These are phyloP conservation scores for Agrochola litura DNA, from an alignment of 2,888 invertebrate genomes.

Conservation along the genomic window DNA sequence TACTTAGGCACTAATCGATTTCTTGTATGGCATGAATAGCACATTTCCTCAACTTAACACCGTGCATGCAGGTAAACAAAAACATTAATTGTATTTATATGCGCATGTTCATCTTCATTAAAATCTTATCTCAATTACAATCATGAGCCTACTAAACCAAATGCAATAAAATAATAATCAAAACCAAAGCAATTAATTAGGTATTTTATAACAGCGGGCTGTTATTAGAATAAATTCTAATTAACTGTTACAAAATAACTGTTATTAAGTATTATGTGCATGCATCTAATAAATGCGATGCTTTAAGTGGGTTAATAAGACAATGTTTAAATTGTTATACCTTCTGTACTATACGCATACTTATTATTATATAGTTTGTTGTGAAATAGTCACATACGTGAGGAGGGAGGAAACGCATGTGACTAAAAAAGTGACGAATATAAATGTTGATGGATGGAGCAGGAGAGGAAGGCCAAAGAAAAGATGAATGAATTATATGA, in stretches of 20 bases:
- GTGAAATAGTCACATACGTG: neutral
- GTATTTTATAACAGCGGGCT: constrained; percentile 34
- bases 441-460: neutral
- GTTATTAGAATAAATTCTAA: constrained; percentile 12
- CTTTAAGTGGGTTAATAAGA: constrained; percentile 13
- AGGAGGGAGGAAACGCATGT: neutral
- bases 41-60: constrained; percentile 11
- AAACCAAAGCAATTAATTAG: constrained; percentile 30
- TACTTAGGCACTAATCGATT: neutral
- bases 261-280: constrained; percentile 23
- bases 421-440: neutral
- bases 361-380: neutral
- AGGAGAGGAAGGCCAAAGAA: neutral
- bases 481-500: neutral
- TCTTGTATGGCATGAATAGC: neutral
- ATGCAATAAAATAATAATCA: constrained; percentile 30
- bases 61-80: neutral
- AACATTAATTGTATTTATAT: neutral
- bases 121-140: constrained; percentile 30
- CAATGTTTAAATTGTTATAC: neutral
- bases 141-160: constrained; percentile 11
- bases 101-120: constrained; percentile 13
- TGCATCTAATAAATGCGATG: constrained; percentile 34
- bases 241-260: constrained; percentile 41
- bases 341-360: neutral